phyloP scores from a whole-genome alignment of 2,797 vertebrate species.

The Enteromius afrohamiltoni region DNA sequence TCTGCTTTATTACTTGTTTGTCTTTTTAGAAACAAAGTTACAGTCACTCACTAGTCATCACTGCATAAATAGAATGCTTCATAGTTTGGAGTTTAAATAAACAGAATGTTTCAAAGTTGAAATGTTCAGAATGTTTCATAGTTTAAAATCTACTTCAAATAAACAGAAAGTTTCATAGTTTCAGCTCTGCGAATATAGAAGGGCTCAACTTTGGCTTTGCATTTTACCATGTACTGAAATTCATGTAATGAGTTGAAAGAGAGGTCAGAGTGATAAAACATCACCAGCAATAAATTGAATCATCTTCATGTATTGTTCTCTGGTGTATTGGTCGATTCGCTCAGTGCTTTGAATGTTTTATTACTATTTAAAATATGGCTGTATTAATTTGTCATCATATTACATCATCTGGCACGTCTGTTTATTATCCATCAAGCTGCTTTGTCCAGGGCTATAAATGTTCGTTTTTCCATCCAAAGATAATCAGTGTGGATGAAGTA shows the following conservation, averaged over 20 bases:
- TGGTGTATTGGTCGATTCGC: neutral
- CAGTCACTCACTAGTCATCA: neutral
- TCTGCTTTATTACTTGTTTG: constrained; percentile 17
- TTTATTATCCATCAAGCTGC: constrained; percentile 5
- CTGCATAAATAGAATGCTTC: constrained; percentile 2
- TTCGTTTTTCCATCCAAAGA: neutral
- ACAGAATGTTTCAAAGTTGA: neutral
- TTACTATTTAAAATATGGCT: constrained; percentile 13
- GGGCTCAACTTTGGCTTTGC: neutral
- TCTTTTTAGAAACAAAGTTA: constrained; percentile 13
- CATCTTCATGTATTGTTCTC: neutral
- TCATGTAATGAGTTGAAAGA: neutral
- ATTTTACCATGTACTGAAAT: neutral
- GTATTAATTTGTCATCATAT: neutral
- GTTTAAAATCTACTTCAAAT: constrained; percentile 10
- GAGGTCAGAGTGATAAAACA: constrained; percentile 11
- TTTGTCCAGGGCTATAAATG: neutral
- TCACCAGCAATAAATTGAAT: neutral
- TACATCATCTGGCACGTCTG: constrained; percentile 12
- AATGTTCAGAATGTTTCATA: neutral
- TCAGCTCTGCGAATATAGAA: neutral
- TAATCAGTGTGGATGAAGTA: constrained; percentile 12
- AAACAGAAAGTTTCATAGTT: constrained; percentile 5
- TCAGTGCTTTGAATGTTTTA: neutral
- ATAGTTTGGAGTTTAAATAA: constrained; percentile 30